These are phyloP conservation scores for Menidia menidia DNA, from an alignment of 2,797 vertebrate genomes.

Conservation along the genomic window DNA sequence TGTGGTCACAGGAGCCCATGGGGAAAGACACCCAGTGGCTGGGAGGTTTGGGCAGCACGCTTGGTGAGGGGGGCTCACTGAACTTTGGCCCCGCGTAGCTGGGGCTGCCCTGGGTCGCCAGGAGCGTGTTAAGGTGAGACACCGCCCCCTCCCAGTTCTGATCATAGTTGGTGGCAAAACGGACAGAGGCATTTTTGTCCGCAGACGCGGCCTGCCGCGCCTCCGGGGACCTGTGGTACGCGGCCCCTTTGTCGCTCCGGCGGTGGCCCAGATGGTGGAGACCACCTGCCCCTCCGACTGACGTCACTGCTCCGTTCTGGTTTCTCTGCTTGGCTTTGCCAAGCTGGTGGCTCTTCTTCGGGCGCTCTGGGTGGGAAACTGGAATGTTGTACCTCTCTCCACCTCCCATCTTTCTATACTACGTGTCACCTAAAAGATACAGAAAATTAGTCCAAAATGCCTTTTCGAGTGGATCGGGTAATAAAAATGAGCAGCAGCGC, in stretches of 20 bases:
- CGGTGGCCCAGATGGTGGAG: conserved; percentile 82
- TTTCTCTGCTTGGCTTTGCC: conserved; percentile 88
- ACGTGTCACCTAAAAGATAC: conserved; percentile 89
- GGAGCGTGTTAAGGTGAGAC: conserved; percentile 86
- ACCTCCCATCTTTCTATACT: conserved; percentile 90
- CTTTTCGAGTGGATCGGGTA: not conserved
- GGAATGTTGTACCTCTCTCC: conserved; percentile 97
- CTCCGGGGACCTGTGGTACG: conserved; percentile 84
- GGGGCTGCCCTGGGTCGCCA: conserved; percentile 87
- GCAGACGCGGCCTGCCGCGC: conserved; percentile 92
- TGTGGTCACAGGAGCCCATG: conserved; percentile 89
- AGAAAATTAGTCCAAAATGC: not conserved
- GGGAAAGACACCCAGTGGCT: conserved; percentile 96
- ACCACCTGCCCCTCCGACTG: conserved; percentile 67
- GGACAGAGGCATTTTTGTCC: conserved; percentile 82
- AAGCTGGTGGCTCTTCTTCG: conserved; percentile 88
- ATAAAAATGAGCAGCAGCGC: not conserved
- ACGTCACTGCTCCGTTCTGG: conserved; percentile 82
- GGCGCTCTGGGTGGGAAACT: conserved; percentile 88
- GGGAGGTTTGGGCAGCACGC: conserved; percentile 95
- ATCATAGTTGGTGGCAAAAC: conserved; percentile 84
- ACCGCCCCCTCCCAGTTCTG: conserved; percentile 89
- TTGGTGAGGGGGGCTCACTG: conserved; percentile 95
- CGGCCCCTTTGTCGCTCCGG: conserved; percentile 84
- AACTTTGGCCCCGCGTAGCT: conserved; percentile 98